Conservation (phyloP, 2,888 invertebrate genomes). For the Marasmarcha lunaedactyla region DNA sequence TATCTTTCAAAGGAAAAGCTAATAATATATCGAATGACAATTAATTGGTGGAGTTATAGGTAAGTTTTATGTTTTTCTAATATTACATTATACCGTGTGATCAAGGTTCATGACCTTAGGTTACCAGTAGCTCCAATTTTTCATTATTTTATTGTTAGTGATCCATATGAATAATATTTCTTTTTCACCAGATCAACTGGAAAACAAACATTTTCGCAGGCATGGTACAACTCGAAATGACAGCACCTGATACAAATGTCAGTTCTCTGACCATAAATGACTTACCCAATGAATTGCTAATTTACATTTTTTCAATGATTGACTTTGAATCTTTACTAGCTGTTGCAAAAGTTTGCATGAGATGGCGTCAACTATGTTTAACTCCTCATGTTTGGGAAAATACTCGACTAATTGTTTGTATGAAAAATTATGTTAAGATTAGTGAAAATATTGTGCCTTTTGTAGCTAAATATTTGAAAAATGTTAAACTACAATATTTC, state of each 20-base stretch:
- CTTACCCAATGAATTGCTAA: slow-evolving; percentile 64
- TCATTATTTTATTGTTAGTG: slow-evolving; percentile 16
- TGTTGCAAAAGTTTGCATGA: slow-evolving; percentile 55
- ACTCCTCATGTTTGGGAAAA: slow-evolving; percentile 65
- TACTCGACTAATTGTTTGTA: slow-evolving; percentile 61
- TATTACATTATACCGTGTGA: too few species aligned
- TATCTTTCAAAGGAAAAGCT: too few species aligned
- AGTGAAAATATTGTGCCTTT: slow-evolving; percentile 64
- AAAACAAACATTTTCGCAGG: slow-evolving; percentile 14
- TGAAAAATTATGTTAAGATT: slow-evolving; percentile 64
- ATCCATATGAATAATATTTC: slow-evolving; percentile 1
- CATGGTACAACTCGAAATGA: slow-evolving; percentile 63
- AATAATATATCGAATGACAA: too few species aligned
- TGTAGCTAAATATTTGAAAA: slow-evolving; percentile 62
- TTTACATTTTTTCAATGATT: slow-evolving; percentile 65
- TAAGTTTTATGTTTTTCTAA: too few species aligned
- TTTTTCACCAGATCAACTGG: slow-evolving; percentile 23
- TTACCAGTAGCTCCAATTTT: too few species aligned
- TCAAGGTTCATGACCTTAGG: slow-evolving; percentile 42
- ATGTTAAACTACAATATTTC: slow-evolving; percentile 67
- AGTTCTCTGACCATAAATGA: slow-evolving; percentile 54
- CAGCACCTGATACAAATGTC: slow-evolving; percentile 32
- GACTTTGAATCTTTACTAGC: slow-evolving; percentile 61
- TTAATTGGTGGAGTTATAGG: too few species aligned
- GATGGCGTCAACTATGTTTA: slow-evolving; percentile 62